Evolutionary conservation across 2,888 invertebrate genomes (phyloP), one percentile per base, ranked within the genome.

Genomic region (Leucoma salicis): DNA sequence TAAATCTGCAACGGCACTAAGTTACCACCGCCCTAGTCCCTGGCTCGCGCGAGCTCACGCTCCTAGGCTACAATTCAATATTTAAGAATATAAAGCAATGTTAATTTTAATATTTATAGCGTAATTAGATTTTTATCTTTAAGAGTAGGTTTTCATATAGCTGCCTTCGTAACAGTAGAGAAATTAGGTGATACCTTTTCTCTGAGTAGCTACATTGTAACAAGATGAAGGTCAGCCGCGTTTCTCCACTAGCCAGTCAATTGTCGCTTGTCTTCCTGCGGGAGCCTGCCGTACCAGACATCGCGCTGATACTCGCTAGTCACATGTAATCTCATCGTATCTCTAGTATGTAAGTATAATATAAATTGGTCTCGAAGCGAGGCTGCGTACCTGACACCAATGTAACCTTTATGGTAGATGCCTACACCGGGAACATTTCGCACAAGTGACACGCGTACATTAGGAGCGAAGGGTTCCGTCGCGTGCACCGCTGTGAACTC

Each of bases 71-170:
- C 74, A 58, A 54, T 65, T 63, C 65, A 70, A 69, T 80, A 75
- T 74, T 59, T 82, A 83, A 80, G 74, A 70, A 81, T 74, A 74
- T 67, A 64, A 88, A 89, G 89, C 89, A 88, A 89, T 89, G 85
- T 87, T 88, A 88, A 88, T 87, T 89, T 86, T 87, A 89, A 88
- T 79, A 84, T 84, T 81, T 73, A 76, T 86, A 86, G 77, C 66
- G 70, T 88, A 88, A 84, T 85, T 88, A 87, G 85, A 86, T 77
- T 86, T 87, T 86, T 87, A 89, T 87, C 82, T 75, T 70, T 89
- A 88, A 88, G 85, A 72, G 89, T 89, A 89, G 89, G 82, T 80
- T 85, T 88, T 86, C 87, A 86, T 89, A 80, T 89, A 89, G 89
- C 82, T 86, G 89, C 88, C 88, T 89, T 89, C 78, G 84, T 88